Evolutionary conservation across 2,113 vertebrate genomes (phyloP).

Genomic region (Psophia crepitans): DNA sequence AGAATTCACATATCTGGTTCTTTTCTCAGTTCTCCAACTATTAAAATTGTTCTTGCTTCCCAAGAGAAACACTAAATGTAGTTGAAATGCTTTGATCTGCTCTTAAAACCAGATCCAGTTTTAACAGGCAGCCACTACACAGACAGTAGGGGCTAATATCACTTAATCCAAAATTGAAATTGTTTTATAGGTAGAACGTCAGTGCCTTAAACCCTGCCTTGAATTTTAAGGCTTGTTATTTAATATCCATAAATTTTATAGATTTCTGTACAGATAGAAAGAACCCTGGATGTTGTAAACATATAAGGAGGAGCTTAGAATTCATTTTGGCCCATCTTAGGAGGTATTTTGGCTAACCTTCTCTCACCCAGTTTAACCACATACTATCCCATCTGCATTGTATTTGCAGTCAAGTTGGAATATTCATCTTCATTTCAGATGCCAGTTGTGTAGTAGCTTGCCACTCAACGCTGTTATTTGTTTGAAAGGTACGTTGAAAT

Average conservation of each 20-base stretch:
- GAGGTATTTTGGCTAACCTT: neutral
- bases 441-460: neutral
- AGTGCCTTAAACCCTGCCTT: neutral
- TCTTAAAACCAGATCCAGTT: neutral
- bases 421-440: neutral
- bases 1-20: neutral
- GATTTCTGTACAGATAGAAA: neutral
- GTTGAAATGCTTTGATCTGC: neutral
- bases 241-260: neutral
- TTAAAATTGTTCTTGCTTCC: neutral
- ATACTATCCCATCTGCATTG: neutral
- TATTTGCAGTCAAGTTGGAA: neutral
- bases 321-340: neutral
- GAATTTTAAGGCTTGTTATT: neutral
- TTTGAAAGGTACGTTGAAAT: neutral
- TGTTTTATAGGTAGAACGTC: neutral
- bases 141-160: neutral
- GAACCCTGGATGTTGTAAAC: neutral
- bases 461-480: neutral
- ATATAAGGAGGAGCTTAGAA: neutral
- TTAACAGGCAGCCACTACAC: neutral
- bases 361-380: neutral
- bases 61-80: neutral
- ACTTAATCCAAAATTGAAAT: neutral
- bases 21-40: neutral